Percentiles rank a stretch among this genome's conserved stretches.
Conservation (phyloP, 2,113 vertebrate genomes). For the Atherinomorus stipes region DNA sequence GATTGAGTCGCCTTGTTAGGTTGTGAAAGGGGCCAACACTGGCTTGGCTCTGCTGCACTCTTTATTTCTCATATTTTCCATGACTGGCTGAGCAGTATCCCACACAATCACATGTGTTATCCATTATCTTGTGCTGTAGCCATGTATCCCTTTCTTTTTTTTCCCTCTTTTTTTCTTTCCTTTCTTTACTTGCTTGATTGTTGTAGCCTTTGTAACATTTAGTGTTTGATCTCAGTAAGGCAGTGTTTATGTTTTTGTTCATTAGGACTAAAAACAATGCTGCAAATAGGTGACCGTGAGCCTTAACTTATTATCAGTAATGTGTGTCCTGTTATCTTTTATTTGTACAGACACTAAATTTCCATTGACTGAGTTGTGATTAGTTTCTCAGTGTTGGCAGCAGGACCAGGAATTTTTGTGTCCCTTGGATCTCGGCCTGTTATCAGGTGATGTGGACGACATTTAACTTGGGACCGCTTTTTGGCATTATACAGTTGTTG, state of each 20-base stretch:
- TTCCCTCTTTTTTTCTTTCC: not conserved
- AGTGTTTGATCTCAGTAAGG: conserved; percentile 42
- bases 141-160: conserved; percentile 44
- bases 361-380: conserved; percentile 11
- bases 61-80: conserved; percentile 78
- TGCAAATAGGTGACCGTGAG: not conserved
- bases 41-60: conserved; percentile 58
- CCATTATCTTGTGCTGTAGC: conserved; percentile 72
- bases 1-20: conserved; percentile 72
- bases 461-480: too few species aligned
- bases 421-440: conserved; percentile 24
- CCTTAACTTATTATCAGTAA: conserved; percentile 11
- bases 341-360: conserved; percentile 16
- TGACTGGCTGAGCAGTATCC: conserved; percentile 62
- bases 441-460: conserved; percentile 1
- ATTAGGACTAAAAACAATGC: conserved; percentile 2
- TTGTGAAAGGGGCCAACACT: conserved; percentile 49
- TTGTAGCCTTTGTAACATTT: conserved; percentile 50
- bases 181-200: conserved; percentile 27
- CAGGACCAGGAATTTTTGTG: conserved; percentile 36
- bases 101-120: conserved; percentile 77
- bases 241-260: conserved; percentile 9
- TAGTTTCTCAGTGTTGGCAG: conserved; percentile 28
- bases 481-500: too few species aligned
- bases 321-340: conserved; percentile 29